Conservation (phyloP, 1,140 invertebrate species). For the Drosophila simulans region DNA sequence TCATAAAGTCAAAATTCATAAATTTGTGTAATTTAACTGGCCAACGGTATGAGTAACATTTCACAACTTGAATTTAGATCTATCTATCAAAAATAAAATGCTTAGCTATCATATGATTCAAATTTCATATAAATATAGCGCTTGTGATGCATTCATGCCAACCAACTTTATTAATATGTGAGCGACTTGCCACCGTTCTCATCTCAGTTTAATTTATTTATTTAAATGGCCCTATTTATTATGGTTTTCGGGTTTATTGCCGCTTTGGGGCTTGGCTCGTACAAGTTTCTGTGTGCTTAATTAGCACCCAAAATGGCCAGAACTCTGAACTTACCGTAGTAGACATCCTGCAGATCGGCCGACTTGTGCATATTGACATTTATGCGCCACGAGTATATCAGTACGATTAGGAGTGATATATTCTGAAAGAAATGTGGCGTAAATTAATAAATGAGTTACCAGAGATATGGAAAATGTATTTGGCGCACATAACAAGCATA, state of each 20-base stretch:
- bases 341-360: conserved; percentile 89
- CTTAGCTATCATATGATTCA: conserved; percentile 15
- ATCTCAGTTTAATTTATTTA: conserved; percentile 65
- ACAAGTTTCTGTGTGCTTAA: conserved; percentile 29
- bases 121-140: conserved; percentile 7
- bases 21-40: not conserved
- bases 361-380: conserved; percentile 89
- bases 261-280: conserved; percentile 13
- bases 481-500: conserved; percentile 43
- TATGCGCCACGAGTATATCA: conserved; percentile 90
- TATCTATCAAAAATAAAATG: conserved; percentile 28
- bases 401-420: conserved; percentile 89
- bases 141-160: not conserved
- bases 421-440: conserved; percentile 86
- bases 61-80: conserved; percentile 3
- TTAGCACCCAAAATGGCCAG: conserved; percentile 41
- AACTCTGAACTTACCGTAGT: conserved; percentile 87
- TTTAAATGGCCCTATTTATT: conserved; percentile 63
- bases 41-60: too few species aligned
- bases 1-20: not conserved
- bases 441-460: conserved; percentile 6
- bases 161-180: conserved; percentile 6
- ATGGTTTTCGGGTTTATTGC: conserved; percentile 41
- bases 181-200: conserved; percentile 1
- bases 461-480: conserved; percentile 20